A percentile compares a stretch with the other conserved stretches of the same genome.
These are phyloP conservation scores for Pachyuromys duprasi DNA, from an alignment of 2,797 vertebrate genomes.

Conservation along the genomic window DNA sequence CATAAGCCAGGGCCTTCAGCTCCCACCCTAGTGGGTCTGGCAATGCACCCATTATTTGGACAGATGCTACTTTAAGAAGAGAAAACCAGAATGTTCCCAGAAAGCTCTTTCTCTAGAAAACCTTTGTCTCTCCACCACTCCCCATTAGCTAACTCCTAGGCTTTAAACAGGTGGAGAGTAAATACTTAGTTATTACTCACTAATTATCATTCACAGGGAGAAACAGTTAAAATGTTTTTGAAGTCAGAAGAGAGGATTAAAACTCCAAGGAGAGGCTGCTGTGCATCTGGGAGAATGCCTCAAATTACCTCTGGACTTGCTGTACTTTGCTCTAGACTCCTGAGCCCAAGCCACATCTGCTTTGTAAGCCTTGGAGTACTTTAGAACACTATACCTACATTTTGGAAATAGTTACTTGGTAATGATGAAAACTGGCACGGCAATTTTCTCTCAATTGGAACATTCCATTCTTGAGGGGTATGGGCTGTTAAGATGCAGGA, in stretches of 20 bases:
- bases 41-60: fast-evolving
- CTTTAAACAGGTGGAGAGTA: not conserved
- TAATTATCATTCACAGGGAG: not conserved
- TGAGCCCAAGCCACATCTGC: not conserved
- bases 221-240: not conserved
- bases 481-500: not conserved
- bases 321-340: not conserved
- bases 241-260: not conserved
- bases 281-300: fast-evolving
- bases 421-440: fast-evolving
- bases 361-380: not conserved
- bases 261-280: not conserved
- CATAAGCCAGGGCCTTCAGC: not conserved
- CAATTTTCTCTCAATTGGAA: not conserved
- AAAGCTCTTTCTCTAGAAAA: not conserved
- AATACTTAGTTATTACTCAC: not conserved
- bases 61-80: not conserved
- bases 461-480: not conserved
- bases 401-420: not conserved
- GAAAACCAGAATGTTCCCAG: not conserved
- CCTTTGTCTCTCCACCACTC: not conserved
- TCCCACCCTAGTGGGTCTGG: not conserved
- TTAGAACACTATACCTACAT: not conserved
- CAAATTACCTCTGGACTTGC: not conserved
- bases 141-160: not conserved